A percentile compares a stretch with the other conserved stretches of the same genome.
Evolutionary conservation across 2,888 invertebrate species (phyloP).

Genomic region (Stenotaenia linearis): DNA sequence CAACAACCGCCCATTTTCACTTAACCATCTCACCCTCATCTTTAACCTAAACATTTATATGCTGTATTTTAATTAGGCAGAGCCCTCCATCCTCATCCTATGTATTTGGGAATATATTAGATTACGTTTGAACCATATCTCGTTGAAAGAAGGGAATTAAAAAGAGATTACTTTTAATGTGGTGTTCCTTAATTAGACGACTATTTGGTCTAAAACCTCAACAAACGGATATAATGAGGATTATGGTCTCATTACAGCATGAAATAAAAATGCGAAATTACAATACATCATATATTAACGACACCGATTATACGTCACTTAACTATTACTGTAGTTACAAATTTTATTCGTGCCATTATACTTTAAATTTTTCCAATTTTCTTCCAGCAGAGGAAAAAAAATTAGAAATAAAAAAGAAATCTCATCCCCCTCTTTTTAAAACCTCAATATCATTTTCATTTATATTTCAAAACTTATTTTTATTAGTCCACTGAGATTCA

Average conservation of each 20-base stretch:
- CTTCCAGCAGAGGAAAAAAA: background rate
- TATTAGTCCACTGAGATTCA: background rate
- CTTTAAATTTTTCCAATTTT: background rate
- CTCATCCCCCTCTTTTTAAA: background rate
- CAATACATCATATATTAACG: background rate
- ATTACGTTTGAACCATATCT: background rate
- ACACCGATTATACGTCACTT: background rate
- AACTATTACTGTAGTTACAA: background rate
- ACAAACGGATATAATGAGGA: constrained; percentile 2
- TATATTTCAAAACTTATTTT: constrained; percentile 15
- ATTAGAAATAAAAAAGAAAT: background rate
- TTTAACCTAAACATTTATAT: background rate
- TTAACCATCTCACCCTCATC: background rate
- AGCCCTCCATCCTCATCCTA: background rate
- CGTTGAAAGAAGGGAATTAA: constrained; percentile 6
- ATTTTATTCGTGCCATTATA: background rate
- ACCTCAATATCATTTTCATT: constrained; percentile 2
- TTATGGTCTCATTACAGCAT: background rate
- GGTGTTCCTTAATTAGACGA: constrained; percentile 7
- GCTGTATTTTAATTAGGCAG: constrained; percentile 3
- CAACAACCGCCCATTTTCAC: background rate
- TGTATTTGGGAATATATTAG: constrained; percentile 3
- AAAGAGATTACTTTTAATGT: constrained; percentile 14
- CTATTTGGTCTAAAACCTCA: constrained; percentile 6
- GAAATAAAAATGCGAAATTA: background rate